Percentiles rank a stretch among this genome's conserved stretches.
Evolutionary conservation across 2,113 vertebrate genomes (phyloP).

Genomic region (Mionectes macconnelli): DNA sequence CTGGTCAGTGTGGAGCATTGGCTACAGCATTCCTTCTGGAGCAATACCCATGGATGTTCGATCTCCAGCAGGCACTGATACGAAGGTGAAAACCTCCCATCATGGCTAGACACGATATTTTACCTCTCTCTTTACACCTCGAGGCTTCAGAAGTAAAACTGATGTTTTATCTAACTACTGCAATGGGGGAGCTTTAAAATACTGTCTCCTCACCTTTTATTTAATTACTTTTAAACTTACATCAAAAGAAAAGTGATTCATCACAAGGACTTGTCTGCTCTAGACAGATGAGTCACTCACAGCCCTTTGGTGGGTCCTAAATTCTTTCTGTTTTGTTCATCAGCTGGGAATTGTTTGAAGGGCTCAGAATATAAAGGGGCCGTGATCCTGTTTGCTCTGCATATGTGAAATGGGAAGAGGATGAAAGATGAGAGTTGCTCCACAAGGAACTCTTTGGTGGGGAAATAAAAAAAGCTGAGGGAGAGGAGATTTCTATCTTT

Average conservation of each 20-base stretch:
- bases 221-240: conserved; percentile 9
- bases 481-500: background rate
- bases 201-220: background rate
- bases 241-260: conserved; percentile 28
- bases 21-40: background rate
- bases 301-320: background rate
- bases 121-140: background rate
- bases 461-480: background rate
- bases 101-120: background rate
- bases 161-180: background rate
- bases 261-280: background rate
- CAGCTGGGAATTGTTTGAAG: background rate
- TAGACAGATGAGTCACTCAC: background rate
- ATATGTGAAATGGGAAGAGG: background rate
- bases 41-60: background rate
- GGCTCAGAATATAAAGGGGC: background rate
- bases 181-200: background rate
- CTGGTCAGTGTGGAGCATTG: background rate
- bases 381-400: background rate
- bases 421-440: background rate
- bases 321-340: background rate
- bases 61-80: background rate
- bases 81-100: background rate
- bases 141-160: background rate
- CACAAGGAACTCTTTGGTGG: background rate